Percentiles rank a stretch among this genome's conserved stretches.
Evolutionary conservation across 2,113 vertebrate genomes (phyloP).

Genomic region (Acrocephalus kingi): DNA sequence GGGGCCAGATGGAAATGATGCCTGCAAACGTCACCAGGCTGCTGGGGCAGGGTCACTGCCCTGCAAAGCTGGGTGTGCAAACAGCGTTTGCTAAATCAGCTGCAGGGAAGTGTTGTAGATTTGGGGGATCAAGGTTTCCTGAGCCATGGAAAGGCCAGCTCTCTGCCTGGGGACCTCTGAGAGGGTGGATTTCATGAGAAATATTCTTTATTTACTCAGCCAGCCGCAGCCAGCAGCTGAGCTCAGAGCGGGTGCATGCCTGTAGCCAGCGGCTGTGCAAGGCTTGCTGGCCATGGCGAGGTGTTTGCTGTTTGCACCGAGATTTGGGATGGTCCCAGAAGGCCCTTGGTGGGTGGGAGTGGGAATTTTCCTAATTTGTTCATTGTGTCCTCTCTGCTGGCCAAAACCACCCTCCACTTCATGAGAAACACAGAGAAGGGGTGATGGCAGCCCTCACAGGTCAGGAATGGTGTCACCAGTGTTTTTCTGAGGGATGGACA

Average conservation of each 20-base stretch:
- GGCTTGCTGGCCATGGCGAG: neutral
- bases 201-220: constrained; percentile 7
- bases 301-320: neutral
- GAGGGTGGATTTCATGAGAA: constrained; percentile 8
- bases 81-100: neutral
- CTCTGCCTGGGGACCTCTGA: neutral
- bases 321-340: neutral
- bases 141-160: neutral
- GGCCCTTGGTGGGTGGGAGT: constrained; percentile 35
- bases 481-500: neutral
- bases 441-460: neutral
- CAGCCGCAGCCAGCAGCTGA: constrained; percentile 4
- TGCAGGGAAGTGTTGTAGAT: neutral
- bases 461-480: fast-evolving
- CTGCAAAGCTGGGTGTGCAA: neutral
- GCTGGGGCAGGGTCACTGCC: neutral
- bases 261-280: neutral
- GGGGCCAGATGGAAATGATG: neutral
- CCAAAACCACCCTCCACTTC: neutral
- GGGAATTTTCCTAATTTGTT: neutral
- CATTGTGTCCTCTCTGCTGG: neutral
- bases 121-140: neutral
- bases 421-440: neutral
- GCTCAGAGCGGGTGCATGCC: neutral
- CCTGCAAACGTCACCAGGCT: neutral